Evolutionary conservation across 2,888 invertebrate genomes (phyloP).

Genomic region (Criorhina ranunculi): DNA sequence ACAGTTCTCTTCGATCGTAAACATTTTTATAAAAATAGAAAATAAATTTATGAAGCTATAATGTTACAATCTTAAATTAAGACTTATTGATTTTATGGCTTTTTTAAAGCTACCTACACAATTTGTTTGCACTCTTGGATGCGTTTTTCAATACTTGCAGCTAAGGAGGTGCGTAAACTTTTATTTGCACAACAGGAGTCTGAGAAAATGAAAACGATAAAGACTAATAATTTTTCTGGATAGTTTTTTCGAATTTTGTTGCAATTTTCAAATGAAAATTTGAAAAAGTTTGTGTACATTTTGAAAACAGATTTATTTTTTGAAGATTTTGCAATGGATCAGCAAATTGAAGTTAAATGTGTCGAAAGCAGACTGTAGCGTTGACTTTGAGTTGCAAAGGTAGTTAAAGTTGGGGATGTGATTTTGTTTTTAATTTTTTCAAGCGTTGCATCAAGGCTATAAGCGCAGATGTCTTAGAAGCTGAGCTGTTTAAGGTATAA

Average conservation of each 20-base stretch:
- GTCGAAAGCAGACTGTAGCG: neutral
- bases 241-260: constrained; percentile 26
- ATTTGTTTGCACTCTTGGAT: constrained; percentile 1
- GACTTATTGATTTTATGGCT: constrained; percentile 7
- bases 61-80: constrained; percentile 4
- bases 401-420: neutral
- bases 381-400: constrained; percentile 11
- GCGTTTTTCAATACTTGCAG: neutral
- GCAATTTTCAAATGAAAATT: constrained; percentile 18
- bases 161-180: constrained; percentile 2
- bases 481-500: too few species aligned
- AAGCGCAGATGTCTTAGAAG: too few species aligned
- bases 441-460: too few species aligned
- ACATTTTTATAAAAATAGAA: constrained; percentile 16
- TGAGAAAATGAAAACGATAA: constrained; percentile 10
- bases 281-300: neutral
- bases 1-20: constrained; percentile 2
- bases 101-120: neutral
- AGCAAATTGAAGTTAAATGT: neutral
- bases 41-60: constrained; percentile 1
- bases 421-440: neutral
- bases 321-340: neutral
- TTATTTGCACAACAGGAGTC: constrained; percentile 5
- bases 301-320: constrained; percentile 6
- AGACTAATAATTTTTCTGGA: constrained; percentile 46